Base-by-base conservation (phyloP, 2,888 invertebrate genomes). In the Cylindroiulus punctatus region DNA sequence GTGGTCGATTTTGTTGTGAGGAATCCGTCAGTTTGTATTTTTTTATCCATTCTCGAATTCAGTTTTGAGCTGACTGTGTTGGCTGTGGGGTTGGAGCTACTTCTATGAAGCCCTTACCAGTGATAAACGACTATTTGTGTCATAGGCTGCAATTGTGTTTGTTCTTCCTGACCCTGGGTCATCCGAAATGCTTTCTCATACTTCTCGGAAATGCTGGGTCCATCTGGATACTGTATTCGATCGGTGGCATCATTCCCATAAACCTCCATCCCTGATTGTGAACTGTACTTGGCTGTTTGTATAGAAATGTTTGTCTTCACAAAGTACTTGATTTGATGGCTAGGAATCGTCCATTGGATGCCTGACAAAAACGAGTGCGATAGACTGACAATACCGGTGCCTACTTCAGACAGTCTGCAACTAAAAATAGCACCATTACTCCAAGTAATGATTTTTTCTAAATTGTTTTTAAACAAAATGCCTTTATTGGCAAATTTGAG, bases 221-320 rank as follows among this genome's bases (percentile, higher is more conserved):
- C 57, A 57, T 57, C n/a, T 57, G 57, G 57, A 57, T 57, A 22
- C 57, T 22, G 22, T 47, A 57, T 57, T 57, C 57, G 22, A 57
- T 57, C 22, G 57, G 57, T 57, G 57, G 3, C 57, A 57, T 57
- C 22, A 22, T n/a, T 22, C n/a, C 22, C 57, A 57, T 57, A 57
- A 57, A 57, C 57, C 57, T 57, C 22, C 22, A 5, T 57, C 10
- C 4, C 22, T 22, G 57, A 57, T 57, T 57, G 57, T 57, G 57
- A 57, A 57, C n/a, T 57, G 57, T 19, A 22, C 57, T 57, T 4
- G 57, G 57, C n/a, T 22, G 57, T 57, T 57, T 4, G 57, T 57
- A 57, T 22, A 57, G 57, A 57, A 57, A 57, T 57, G n/a, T 57
- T 57, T 12, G 22, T 57, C 22, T 57, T 57, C 57, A 57, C 57